phyloP scores from a whole-genome alignment of 2,113 vertebrate species.

The Caracal caracal region DNA sequence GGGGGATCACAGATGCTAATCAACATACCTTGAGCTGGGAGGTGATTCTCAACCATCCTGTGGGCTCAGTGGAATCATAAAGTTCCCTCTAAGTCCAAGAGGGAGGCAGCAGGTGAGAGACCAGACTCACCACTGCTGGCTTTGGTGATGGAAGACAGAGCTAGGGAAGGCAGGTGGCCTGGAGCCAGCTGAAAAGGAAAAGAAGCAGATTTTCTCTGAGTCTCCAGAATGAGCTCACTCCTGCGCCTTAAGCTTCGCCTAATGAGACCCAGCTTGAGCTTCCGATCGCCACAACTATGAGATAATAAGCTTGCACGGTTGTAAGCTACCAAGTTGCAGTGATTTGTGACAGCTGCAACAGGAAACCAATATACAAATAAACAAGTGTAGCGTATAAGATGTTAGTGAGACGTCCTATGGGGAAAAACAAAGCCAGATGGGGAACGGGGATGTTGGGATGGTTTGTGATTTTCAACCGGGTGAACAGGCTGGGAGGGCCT shows the following conservation, averaged over 20 bases:
- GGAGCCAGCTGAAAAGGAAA: accelerated
- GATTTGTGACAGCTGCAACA: not conserved
- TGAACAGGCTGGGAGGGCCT: not conserved
- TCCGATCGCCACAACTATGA: not conserved
- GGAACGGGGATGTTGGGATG: not conserved
- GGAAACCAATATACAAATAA: not conserved
- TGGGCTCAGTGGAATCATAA: not conserved
- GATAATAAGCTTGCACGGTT: not conserved
- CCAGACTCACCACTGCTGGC: accelerated
- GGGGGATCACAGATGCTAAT: not conserved
- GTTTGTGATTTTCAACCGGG: not conserved
- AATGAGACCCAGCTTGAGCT: not conserved
- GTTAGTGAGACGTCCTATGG: not conserved
- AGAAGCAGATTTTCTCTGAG: not conserved
- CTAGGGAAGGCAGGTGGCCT: accelerated
- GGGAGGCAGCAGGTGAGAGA: not conserved
- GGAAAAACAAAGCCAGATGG: not conserved
- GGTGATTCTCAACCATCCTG: not conserved
- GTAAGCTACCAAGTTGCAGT: not conserved
- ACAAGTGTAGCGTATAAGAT: accelerated
- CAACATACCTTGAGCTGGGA: not conserved
- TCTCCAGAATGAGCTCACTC: not conserved
- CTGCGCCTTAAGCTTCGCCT: not conserved
- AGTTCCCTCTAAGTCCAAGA: not conserved
- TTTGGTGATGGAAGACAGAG: not conserved